Percentiles rank a stretch among this genome's conserved stretches.
phyloP scores from a whole-genome alignment of 2,888 invertebrate species.

The Pterostichus madidus region DNA sequence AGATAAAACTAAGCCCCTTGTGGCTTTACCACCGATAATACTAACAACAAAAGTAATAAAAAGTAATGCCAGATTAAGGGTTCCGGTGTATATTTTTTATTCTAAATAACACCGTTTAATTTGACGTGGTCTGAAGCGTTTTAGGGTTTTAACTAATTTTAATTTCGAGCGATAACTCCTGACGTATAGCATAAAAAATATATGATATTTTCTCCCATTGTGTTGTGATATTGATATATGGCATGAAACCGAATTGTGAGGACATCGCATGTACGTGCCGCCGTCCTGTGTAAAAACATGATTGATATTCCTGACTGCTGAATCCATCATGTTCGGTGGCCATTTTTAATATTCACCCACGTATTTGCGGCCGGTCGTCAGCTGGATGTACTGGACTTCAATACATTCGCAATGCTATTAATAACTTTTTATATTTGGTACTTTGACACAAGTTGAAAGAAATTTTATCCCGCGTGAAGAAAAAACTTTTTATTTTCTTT shows the following conservation, averaged over 20 bases:
- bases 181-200: constrained; percentile 29
- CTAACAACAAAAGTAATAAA: no score
- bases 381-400: constrained; percentile 36
- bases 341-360: constrained; percentile 60
- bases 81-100: no score
- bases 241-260: constrained; percentile 51
- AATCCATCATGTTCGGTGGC: constrained; percentile 68
- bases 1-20: no score
- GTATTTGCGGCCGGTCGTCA: constrained; percentile 28
- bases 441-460: constrained; percentile 34
- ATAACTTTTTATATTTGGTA: constrained; percentile 48
- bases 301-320: constrained; percentile 69
- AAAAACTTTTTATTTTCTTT: no score
- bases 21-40: no score
- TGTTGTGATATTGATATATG: constrained; percentile 63
- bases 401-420: constrained; percentile 40
- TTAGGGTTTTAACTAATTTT: constrained; percentile 23
- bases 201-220: constrained; percentile 57
- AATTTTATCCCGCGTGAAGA: background rate
- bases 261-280: constrained; percentile 51
- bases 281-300: constrained; percentile 68
- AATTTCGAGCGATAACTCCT: constrained; percentile 12
- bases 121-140: background rate
- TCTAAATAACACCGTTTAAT: no score
- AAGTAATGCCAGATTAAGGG: no score